A percentile compares a stretch with the other conserved stretches of the same genome.
These are phyloP conservation scores for Cephus rjabovi DNA, from an alignment of 2,888 invertebrate species.

Conservation along the genomic window DNA sequence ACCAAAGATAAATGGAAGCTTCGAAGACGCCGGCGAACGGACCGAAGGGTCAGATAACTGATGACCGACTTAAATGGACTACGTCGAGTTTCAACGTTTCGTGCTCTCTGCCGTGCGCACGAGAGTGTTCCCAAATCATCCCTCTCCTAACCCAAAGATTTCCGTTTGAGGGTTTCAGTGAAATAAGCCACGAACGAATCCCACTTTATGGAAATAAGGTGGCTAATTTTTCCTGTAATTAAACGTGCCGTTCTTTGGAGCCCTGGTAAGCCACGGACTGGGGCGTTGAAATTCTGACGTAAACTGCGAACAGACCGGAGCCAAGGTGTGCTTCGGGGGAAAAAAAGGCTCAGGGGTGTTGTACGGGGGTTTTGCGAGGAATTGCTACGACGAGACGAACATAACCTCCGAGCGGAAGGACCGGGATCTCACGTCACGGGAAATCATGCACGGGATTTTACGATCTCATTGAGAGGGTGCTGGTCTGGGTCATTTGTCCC, in stretches of 20 bases:
- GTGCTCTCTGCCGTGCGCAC: background rate
- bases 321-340: background rate
- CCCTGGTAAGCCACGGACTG: background rate
- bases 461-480: conserved; percentile 1
- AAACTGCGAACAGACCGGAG: background rate
- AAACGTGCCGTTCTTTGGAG: background rate
- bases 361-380: background rate
- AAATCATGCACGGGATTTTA: conserved; percentile 8
- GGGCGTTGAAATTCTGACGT: background rate
- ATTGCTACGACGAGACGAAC: background rate
- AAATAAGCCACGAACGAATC: background rate
- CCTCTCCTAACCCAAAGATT: background rate
- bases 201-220: conserved; percentile 21
- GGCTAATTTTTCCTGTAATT: background rate
- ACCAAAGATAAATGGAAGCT: conserved; percentile 3
- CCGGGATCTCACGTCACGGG: conserved; percentile 1
- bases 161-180: background rate
- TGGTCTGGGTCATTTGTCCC: background rate
- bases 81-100: background rate
- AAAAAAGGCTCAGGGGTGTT: background rate
- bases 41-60: conserved; percentile 7
- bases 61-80: conserved; percentile 6
- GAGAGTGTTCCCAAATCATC: background rate
- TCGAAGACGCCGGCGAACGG: background rate
- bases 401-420: background rate